Percentiles rank a stretch among this genome's conserved stretches.
phyloP scores from a whole-genome alignment of 2,888 invertebrate species.

The Caenorhabditis wallacei region DNA sequence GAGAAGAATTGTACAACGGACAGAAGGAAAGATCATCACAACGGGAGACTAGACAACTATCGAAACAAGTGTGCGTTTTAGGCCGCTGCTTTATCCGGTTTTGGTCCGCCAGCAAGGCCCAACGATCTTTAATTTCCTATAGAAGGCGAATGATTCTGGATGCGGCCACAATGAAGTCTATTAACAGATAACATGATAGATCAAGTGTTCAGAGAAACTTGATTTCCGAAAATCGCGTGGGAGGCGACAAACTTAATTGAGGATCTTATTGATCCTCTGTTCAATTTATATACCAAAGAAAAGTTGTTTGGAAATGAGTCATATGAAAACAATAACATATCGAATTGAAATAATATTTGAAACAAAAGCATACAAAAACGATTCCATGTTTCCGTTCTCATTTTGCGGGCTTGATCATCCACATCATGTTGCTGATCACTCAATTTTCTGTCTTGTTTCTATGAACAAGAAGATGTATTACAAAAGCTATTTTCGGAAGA shows the following conservation, averaged over 20 bases:
- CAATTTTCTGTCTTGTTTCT: conserved; percentile 24
- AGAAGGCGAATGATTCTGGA: conserved; percentile 19
- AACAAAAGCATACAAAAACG: neutral
- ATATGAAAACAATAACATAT: conserved; percentile 2
- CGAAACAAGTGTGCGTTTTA: conserved; percentile 45
- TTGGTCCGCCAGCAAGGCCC: no score
- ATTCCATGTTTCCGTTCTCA: neutral
- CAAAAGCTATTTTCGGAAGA: neutral
- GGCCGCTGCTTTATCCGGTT: neutral
- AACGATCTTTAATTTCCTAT: conserved; percentile 49
- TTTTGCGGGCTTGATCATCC: conserved; percentile 48
- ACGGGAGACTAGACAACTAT: conserved; percentile 49
- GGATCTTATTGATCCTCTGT: conserved; percentile 1
- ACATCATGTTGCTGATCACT: conserved; percentile 59
- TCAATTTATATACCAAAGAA: neutral
- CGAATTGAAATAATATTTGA: neutral
- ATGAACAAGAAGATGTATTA: conserved; percentile 8
- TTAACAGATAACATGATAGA: conserved; percentile 35
- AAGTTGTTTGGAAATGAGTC: neutral
- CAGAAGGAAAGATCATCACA: conserved; percentile 10
- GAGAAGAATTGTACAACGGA: no score
- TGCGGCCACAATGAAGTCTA: conserved; percentile 33
- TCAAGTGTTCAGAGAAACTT: conserved; percentile 28
- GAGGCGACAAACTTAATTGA: neutral
- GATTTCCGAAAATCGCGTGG: neutral